Evolutionary conservation across 2,888 invertebrate genomes (phyloP), one percentile per base, ranked within the genome.

Genomic region (Agrenia bidenticulata): DNA sequence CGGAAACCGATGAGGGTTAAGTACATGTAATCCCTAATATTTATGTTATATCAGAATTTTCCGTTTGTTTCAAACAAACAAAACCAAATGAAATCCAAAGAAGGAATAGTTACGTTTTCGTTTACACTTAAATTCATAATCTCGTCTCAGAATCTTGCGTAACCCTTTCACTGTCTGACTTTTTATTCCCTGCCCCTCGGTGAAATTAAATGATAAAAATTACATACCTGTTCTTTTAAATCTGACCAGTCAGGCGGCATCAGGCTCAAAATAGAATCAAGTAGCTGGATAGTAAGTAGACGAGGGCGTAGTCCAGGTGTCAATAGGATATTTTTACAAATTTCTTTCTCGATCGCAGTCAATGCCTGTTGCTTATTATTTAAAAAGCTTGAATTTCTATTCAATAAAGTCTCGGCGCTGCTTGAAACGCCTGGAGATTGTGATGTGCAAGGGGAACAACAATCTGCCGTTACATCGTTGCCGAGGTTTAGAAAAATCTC

Each of bases 251-350:
- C 71, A 27, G 68, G 67, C 45, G 81, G 79, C 19, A 80, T 68
- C 17, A 77, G 74, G 0, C 83, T 82, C 50, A 86, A 77, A 9
- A 85, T 80, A 1, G 81, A 80, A 67, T 83, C 83, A 39, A 86
- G 76, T 5, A 85, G 78, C 71, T 84, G 83, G 19, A 85, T 76
- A 2, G 84, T 82, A 57, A 85, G 77, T 64, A 86, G 79, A 37
- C 68, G 60, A 0, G 84, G 83, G 42, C 85, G 76, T 21, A 86
- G 77, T 45, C 82, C 81, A 67, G 81, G 80, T 0, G 73, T 65
- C 9, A 75, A 59, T 13, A 75, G 55, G 49, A 76, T 73, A 39
- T 73, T 76, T 26, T 68, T 58, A 41, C 69, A 72, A 65, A 72
- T 66, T 58, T 73, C 69, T 37, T 72, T 60, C 32, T 66, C 70